Conservation (phyloP, 2,797 vertebrate genomes). For the Melanotaenia boesemani region DNA sequence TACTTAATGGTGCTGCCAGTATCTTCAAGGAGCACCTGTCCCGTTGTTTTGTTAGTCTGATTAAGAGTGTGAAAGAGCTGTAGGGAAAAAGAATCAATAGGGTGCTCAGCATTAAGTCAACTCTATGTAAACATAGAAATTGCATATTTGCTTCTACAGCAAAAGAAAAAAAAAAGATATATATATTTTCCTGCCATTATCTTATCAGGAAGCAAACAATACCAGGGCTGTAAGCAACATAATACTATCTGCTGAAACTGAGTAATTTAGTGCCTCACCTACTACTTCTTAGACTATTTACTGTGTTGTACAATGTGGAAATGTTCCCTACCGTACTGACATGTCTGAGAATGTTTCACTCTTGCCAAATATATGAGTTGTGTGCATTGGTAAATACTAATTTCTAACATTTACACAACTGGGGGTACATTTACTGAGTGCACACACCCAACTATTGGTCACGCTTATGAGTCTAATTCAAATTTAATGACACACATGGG, state of each 20-base stretch:
- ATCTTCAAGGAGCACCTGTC: conserved; percentile 82
- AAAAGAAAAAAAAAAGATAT: not conserved
- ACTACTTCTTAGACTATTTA: not conserved
- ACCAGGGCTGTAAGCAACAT: conserved; percentile 16
- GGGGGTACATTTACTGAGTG: conserved; percentile 18
- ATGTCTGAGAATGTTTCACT: not conserved
- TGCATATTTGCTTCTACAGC: conserved; percentile 60
- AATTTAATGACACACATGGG: conserved; percentile 57
- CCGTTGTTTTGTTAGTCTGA: conserved; percentile 81
- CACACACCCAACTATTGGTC: conserved; percentile 17
- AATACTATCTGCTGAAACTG: conserved; percentile 24
- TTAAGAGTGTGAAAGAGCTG: conserved; percentile 78
- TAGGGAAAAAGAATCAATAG: conserved; percentile 67
- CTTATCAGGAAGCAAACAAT: conserved; percentile 52
- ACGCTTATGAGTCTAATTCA: conserved; percentile 40
- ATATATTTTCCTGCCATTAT: conserved; percentile 49
- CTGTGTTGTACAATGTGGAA: not conserved
- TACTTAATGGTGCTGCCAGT: conserved; percentile 81
- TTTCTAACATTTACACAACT: conserved; percentile 22
- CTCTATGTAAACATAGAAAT: conserved; percentile 67
- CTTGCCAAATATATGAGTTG: conserved; percentile 11
- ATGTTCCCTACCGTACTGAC: not conserved
- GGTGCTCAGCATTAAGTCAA: conserved; percentile 73
- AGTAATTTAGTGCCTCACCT: conserved; percentile 17
- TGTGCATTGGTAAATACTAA: conserved; percentile 20